Evolutionary conservation across 2,113 vertebrate species (phyloP).

Genomic region (Seriola rivoliana): DNA sequence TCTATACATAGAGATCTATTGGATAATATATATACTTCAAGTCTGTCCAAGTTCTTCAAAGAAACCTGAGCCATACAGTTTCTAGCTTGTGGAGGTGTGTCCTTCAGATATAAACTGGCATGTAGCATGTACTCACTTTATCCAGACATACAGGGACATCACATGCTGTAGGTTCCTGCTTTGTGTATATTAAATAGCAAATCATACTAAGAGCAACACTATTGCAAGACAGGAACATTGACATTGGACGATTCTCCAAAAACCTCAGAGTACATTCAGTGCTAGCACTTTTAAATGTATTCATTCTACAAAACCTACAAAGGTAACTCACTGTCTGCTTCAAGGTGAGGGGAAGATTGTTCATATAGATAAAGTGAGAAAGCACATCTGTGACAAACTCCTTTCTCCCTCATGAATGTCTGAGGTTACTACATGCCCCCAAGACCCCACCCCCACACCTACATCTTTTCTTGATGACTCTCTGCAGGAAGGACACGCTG

Average conservation of each 20-base stretch:
- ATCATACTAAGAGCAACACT: neutral
- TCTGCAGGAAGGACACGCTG: no score
- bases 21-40: slow-evolving; percentile 40
- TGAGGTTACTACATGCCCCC: neutral
- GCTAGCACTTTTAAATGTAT: no score
- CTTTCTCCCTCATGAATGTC: neutral
- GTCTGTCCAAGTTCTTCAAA: slow-evolving; percentile 34
- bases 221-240: neutral
- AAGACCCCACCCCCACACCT: no score
- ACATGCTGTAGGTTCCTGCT: neutral
- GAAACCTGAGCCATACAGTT: neutral
- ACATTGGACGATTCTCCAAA: neutral
- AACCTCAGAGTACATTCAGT: neutral
- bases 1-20: slow-evolving; percentile 33
- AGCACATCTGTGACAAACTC: neutral
- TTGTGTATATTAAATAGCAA: neutral
- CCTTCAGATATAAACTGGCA: neutral
- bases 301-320: no score
- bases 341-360: neutral
- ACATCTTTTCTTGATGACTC: no score
- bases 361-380: neutral
- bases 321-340: neutral
- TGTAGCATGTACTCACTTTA: neutral
- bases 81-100: neutral
- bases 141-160: neutral